phyloP scores from a whole-genome alignment of 2,888 invertebrate genomes.

The Acrobasis consociella region DNA sequence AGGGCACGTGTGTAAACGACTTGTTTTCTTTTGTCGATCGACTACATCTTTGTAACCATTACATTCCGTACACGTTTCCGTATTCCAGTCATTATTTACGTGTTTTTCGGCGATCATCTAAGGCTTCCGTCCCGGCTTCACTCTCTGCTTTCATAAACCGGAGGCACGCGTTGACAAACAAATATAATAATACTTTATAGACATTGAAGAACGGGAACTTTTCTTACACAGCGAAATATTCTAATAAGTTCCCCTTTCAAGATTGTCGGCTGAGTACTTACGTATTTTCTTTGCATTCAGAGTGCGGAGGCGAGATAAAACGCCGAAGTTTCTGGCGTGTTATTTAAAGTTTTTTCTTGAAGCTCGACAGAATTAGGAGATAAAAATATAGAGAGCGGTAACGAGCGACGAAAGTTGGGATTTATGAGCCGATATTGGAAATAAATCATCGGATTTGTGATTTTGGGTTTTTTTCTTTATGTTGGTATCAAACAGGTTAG shows the following conservation, averaged over 20 bases:
- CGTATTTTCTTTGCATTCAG: no score
- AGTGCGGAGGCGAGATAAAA: no score
- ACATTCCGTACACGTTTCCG: not conserved
- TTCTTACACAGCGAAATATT: not conserved
- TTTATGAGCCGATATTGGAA: not conserved
- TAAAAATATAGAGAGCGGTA: no score
- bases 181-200: not conserved
- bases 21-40: no score
- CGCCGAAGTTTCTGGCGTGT: no score
- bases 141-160: not conserved
- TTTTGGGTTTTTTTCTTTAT: not conserved
- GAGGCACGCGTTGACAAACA: not conserved
- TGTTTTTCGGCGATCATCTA: not conserved
- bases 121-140: not conserved
- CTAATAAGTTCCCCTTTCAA: no score
- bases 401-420: slow-evolving; percentile 11
- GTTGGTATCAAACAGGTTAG: no score
- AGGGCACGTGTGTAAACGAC: no score
- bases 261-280: no score
- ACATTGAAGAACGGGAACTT: not conserved
- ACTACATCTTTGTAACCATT: no score
- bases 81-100: not conserved
- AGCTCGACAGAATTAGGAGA: no score
- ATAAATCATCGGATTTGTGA: slow-evolving; percentile 12
- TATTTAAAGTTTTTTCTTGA: no score